phyloP scores from a whole-genome alignment of 2,797 vertebrate genomes.

The Lacerta agilis region DNA sequence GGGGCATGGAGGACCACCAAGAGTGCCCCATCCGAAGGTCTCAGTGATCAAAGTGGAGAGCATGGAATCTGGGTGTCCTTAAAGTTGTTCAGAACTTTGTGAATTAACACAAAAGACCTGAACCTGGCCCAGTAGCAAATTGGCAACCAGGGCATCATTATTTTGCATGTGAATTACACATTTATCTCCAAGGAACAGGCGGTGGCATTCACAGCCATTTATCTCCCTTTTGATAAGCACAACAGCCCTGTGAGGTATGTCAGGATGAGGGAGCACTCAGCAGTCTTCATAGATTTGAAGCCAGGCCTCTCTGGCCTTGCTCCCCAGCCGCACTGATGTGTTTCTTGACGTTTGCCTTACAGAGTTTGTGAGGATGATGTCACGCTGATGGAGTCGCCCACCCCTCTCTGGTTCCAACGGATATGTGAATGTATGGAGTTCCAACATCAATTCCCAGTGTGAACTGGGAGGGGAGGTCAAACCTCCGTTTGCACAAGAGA shows the following conservation, averaged over 20 bases:
- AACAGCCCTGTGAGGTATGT: background rate
- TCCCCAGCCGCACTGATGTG: background rate
- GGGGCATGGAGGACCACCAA: no score
- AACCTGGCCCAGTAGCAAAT: no score
- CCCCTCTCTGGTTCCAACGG: background rate
- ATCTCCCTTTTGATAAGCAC: no score
- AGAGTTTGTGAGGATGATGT: conserved; percentile 80
- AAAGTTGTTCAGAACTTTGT: no score
- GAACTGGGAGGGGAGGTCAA: background rate
- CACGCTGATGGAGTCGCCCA: conserved; percentile 57
- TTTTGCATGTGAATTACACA: no score
- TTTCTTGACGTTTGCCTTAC: conserved; percentile 13
- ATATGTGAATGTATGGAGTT: background rate
- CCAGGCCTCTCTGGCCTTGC: no score
- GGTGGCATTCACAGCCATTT: background rate
- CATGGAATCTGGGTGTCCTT: no score
- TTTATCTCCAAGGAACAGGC: no score
- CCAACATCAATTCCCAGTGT: background rate
- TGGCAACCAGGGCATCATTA: no score
- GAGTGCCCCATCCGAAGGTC: no score
- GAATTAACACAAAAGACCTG: no score
- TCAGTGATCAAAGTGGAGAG: no score
- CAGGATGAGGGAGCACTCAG: background rate
- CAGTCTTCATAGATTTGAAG: background rate
- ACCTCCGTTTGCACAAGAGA: background rate